Conservation (phyloP, 2,113 vertebrate genomes). For the Barnardius zonarius region DNA sequence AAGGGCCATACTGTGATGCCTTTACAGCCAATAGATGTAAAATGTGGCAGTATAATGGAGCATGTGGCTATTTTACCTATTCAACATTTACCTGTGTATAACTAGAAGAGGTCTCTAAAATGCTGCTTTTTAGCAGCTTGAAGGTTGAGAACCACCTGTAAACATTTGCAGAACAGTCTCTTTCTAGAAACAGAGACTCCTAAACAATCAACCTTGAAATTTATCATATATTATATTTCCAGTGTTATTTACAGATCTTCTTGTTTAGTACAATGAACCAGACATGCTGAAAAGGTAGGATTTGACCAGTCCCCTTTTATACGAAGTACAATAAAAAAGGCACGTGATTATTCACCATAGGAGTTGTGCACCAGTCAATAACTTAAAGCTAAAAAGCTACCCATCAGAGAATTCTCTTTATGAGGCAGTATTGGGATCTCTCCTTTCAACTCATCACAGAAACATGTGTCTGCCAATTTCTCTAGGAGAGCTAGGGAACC, state of each 20-base stretch:
- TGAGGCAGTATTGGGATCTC: conserved; percentile 17
- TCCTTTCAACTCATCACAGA: not conserved
- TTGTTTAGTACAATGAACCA: conserved; percentile 56
- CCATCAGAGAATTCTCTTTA: conserved; percentile 26
- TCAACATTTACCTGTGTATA: conserved; percentile 45
- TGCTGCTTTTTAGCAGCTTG: conserved; percentile 22
- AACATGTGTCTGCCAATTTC: not conserved
- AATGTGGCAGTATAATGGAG: conserved; percentile 11
- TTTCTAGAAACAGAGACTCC: conserved; percentile 23
- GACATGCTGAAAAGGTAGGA: conserved; percentile 73
- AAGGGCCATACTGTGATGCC: not conserved
- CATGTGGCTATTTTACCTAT: conserved; percentile 26
- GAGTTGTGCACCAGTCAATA: conserved; percentile 63
- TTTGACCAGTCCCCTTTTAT: conserved; percentile 50
- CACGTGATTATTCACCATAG: conserved; percentile 73
- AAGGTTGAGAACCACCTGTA: conserved; percentile 64
- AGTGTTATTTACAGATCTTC: conserved; percentile 60
- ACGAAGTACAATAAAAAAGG: conserved; percentile 76
- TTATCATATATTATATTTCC: conserved; percentile 12
- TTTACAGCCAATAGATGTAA: conserved; percentile 23
- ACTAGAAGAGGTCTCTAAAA: conserved; percentile 49
- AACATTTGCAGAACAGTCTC: conserved; percentile 34
- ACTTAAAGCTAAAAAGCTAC: conserved; percentile 65
- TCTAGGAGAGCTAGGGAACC: not conserved
- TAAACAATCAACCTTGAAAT: conserved; percentile 50